Base-by-base conservation (phyloP, 2,888 invertebrate genomes). In the Chelonus formosanus region DNA sequence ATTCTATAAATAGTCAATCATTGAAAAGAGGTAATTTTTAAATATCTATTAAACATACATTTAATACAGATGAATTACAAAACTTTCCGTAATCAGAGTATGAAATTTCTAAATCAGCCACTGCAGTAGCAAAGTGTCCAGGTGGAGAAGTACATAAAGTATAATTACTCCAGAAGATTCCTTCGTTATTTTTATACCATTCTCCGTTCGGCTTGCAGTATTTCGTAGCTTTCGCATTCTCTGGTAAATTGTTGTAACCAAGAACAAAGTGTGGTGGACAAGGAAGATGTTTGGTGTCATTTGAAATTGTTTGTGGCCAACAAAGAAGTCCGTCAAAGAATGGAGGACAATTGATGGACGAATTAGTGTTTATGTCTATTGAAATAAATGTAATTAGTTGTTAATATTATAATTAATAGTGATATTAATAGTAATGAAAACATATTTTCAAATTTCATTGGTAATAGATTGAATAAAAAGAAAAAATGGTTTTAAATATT, bases 281-380 rank as follows among this genome's bases (percentile, higher is more conserved):
- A 1, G 84, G 78, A 53, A 85, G 82, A 6, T 71, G 75, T 0
- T 83, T 83, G 4, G 82, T 73, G n/a, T 74, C 71, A 3, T 86
- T 86, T 6, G 86, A 84, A 55, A 76, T 73, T 0, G 86, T 85
- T 35, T 79, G 77, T 0, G 85, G 83, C 89, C 89, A 89, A 72
- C 88, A 89, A 48, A 86, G 76, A 55, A 86, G 76, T 0, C 85
- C 86, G 72, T 89, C 88, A 79, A 87, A 88, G n/a, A 84, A 73
- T 5, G 82, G 74, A 2, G 84, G 81, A 72, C 88, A 88, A 47
- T 67, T 65, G 32, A 59, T 45, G 3, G 70, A 70, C 4, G 32
- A 59, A 56, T 73, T 73, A 44, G 47, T 63, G 20, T 45, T 50
- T 2, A 64, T 43, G 50, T 70, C 73, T 73, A 40, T 62, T 58